Evolutionary conservation across 2,888 invertebrate species (phyloP), one percentile per base, ranked within the genome.

Genomic region (Trichopria drosophilae): DNA sequence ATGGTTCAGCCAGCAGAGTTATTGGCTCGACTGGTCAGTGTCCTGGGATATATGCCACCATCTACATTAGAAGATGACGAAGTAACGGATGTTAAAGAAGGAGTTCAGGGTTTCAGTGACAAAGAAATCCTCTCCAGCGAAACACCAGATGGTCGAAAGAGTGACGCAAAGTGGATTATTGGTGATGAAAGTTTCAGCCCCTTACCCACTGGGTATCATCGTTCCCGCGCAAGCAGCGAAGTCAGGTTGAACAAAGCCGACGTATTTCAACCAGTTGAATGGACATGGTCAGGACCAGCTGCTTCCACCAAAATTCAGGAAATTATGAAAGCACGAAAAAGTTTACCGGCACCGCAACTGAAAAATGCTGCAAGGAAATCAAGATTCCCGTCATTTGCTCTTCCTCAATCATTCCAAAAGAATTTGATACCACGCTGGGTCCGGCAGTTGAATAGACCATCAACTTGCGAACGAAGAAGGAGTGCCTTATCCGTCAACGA

Each of bases 1-100:
- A 81, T 87, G 58, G 82, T 89, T 1, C 85, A 88, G 64, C 88
- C 89, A 6, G 86, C 86, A 5, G 88, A 89, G 66, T 71, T 92
- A 2, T 71, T 91, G 45, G 85, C 88, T 0, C 83, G 87, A 69
- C 84, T 92, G 32, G 89, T 90, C 0, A 86, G 87, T 63, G 88
- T 90, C 9, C 73, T 91, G 49, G 88, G 88, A 16, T 84, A 74
- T 47, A 71, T 75, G 35, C 74, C 75, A 2, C 73, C 75, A 1
- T 63, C 66, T 0, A 50, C 58, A 1, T 70, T 69, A 7, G 72
- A 73, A 15, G 57, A 57, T 5, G 65, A 63, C 6, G 63, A 66
- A 19, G 42, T 6, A 7, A 2, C 26, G n/a, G n/a, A 9, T 10
- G 2, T n/a, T 10, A 2, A 9, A 26, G 49, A 58, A 29, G 84